Evolutionary conservation across 1,140 invertebrate genomes (phyloP), one percentile per base, ranked within the genome.

Genomic region (Rhagoletis zephyria): DNA sequence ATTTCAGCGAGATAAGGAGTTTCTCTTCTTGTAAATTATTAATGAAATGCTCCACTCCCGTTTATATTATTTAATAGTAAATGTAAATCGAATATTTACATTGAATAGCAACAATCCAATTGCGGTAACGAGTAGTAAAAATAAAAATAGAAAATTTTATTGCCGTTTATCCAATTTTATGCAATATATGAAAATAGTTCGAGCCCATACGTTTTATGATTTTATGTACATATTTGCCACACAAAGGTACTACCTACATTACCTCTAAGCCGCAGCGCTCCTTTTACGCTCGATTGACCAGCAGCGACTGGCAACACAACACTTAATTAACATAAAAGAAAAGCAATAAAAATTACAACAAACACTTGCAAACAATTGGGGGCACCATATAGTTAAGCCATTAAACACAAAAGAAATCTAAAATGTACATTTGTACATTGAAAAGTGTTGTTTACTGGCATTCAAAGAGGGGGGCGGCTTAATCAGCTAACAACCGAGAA

Each of bases 321-420:
- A 67, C 6, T 67, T 67, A 40, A 40, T 67, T 67, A 67, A 67
- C 30, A 67, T 40, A 67, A 67, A 67, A 67, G 30, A 67, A 67
- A 67, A 67, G 6, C 64, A 67, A 67, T 30, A 42, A 30, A 40
- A 81, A 81, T 48, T n/a, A 30, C 7, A 19, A 19, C 3, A 59
- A 30, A 7, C 4, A 30, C 4, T 30, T 19, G n/a, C n/a, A 42
- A 40, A 30, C n/a, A 67, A 30, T 6, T 67, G 30, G 30, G 30
- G 3, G 6, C 61, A 1, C 12, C 61, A 63, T 63, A 30, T 16
- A 4, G 30, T 30, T 30, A 30, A 67, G 19, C n/a, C 9, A 14
- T 4, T 14, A 63, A 4, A 63, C 9, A 16, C 9, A 63, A 3
- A 63, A 63, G 4, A n/a, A 16, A 30, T 30, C 30, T 30, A 30